Evolutionary conservation across 2,797 vertebrate genomes (phyloP).

Genomic region (Lepus townsendii): DNA sequence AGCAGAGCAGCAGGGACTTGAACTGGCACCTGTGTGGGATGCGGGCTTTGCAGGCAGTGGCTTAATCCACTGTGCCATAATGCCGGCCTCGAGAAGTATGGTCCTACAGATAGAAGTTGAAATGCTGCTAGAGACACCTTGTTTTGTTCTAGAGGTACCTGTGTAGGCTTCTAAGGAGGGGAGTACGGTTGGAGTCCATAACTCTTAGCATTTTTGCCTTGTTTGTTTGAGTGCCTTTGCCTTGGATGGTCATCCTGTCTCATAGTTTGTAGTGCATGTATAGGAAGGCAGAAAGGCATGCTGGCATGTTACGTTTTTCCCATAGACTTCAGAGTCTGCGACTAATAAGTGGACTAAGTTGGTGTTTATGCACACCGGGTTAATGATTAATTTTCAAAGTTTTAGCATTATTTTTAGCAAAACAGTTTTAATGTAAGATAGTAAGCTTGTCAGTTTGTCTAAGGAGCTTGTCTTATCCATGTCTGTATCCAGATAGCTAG

Average conservation of each 20-base stretch:
- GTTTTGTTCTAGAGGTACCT: background rate
- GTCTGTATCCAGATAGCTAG: background rate
- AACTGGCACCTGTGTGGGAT: too few relatives aligned
- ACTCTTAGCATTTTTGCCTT: background rate
- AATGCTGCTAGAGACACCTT: background rate
- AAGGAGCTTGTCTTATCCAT: background rate
- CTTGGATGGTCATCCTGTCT: background rate
- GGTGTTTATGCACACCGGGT: background rate
- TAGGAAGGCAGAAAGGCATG: background rate
- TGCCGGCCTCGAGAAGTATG: background rate
- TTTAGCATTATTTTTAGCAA: background rate
- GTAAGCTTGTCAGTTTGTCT: conserved; percentile 17
- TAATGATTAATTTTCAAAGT: background rate
- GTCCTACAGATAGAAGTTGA: background rate
- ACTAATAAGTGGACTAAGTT: background rate
- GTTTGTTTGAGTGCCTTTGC: background rate
- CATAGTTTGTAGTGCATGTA: background rate
- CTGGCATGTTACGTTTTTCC: background rate
- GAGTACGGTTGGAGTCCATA: background rate
- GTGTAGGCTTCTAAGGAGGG: background rate
- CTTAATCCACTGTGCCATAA: too few relatives aligned
- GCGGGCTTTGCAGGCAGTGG: too few relatives aligned
- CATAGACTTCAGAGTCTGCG: background rate
- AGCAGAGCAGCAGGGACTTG: too few relatives aligned
- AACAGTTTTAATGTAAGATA: background rate